Evolutionary conservation across 2,113 vertebrate species (phyloP), one percentile per base, ranked within the genome.

Genomic region (Psilopsiagon aurifrons): DNA sequence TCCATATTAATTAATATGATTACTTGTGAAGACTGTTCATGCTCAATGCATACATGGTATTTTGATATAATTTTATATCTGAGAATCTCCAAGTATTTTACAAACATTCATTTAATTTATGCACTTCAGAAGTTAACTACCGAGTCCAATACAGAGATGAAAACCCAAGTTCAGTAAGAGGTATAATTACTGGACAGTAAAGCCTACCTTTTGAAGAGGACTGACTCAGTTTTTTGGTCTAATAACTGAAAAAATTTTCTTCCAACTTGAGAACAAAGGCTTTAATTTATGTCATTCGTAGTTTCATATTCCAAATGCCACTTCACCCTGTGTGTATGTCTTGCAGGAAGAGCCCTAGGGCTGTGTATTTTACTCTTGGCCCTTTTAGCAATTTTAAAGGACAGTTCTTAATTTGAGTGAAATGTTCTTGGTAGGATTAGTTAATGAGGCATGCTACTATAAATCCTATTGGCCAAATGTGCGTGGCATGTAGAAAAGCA

Each of bases 1-100:
- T 92, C 85, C 39, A 8, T 87, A 29, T 73, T 62, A 89, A 93
- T 94, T 71, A 78, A 60, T 87, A 2, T 81, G 25, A 73, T 90
- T 96, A 39, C 33, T 84, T 88, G 60, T 44, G 75, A 80, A 95
- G 91, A 62, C 14, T 73, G 35, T 66, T 88, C 83, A 12, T 39
- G 10, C 17, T 79, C 24, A 67, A 6, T 3, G 3, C 33, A 73
- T 80, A 9, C 19, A 10, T 68, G 43, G 4, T 25, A 17, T 80
- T 92, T 77, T 85, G 17, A 47, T 85, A 11, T 2, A 28, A 44
- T n/a, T 4, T 66, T 87, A 39, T 51, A 37, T 52, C 31, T 80
- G 64, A 47, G 46, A 60, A 37, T 22, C n/a, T 62, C 62, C 33
- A 52, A 52, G 28, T 11, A 13, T 76, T 94, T 88, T 62, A 28